Conservation (phyloP, 2,113 vertebrate genomes). For the Eurypyga helias region DNA sequence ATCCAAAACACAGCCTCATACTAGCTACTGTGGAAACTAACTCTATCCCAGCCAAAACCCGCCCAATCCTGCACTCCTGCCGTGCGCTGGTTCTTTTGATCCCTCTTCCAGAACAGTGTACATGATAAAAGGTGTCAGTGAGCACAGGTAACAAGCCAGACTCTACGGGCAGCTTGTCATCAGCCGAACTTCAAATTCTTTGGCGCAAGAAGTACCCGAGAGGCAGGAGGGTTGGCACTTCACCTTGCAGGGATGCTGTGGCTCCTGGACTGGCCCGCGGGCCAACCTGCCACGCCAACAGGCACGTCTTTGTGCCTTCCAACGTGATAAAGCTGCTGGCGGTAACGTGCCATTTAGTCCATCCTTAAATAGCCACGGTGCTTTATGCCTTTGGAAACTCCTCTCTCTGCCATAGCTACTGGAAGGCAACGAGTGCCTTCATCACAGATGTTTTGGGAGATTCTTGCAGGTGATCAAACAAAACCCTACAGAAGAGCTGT, state of each 20-base stretch:
- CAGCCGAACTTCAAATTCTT: accelerated
- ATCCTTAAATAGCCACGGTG: not conserved
- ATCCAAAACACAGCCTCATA: no score
- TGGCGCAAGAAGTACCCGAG: not conserved
- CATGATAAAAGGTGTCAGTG: accelerated
- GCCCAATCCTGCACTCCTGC: not conserved
- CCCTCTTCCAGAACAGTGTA: not conserved
- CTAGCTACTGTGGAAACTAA: no score
- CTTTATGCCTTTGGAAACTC: not conserved
- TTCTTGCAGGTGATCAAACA: not conserved
- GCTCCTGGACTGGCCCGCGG: accelerated
- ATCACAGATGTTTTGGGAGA: not conserved
- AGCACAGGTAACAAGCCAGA: not conserved
- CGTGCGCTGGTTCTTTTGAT: accelerated
- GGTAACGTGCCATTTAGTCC: accelerated
- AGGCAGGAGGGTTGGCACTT: not conserved
- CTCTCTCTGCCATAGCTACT: not conserved
- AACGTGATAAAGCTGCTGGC: accelerated
- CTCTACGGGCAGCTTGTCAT: not conserved
- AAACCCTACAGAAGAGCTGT: not conserved
- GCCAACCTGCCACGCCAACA: accelerated
- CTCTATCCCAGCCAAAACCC: no score
- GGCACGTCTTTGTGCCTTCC: not conserved
- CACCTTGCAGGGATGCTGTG: not conserved
- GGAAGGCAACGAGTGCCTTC: not conserved